Evolutionary conservation across 2,113 vertebrate genomes (phyloP), one percentile per base, ranked within the genome.

Genomic region (human): DNA sequence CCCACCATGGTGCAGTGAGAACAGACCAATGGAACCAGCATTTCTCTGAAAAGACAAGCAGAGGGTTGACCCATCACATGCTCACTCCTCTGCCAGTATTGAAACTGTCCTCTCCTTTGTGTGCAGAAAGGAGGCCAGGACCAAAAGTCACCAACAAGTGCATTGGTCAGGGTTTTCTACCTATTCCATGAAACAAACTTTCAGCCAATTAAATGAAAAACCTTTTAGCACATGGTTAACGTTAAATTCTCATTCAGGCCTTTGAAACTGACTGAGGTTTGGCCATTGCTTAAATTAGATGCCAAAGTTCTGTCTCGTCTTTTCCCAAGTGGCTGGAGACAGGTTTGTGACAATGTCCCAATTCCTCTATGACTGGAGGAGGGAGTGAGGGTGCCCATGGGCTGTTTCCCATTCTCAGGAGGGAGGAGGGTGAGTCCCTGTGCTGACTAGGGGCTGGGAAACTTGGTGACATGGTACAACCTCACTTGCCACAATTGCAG

Each of bases 31-130:
- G 75, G 75, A 27, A 90, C 45, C 38, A 96, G 38, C 78, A 35
- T 97, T 92, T 80, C 95, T 97, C 92, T 57, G 50, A 32, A 90
- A 95, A 98, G 96, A 90, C 38, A 93, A 98, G 95, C 25, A 86
- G 52, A 97, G 79, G 27, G 85, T 40, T 94, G 50, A 92, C 96
- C 97, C 57, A 70, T 89, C 96, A 92, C 76, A 87, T 50, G 73
- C 82, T 79, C 30, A 48, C 48, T 89, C 66, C 45, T 96, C 52
- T 50, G 9, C 70, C n/a, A 85, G 7, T 45, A n/a, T 22, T 45
- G 50, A 43, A 61, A 66, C 11, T 61, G 12, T 45, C 72, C 45
- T 90, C 43, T 91, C 4, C 13, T 43, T 38, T 23, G 2, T 7
- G 20, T 17, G 27, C 70, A 40, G 70, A 91, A 93, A 93, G 35